A percentile compares a stretch with the other conserved stretches of the same genome.
Evolutionary conservation across 2,797 vertebrate species (phyloP).

Genomic region (Coluber constrictor): DNA sequence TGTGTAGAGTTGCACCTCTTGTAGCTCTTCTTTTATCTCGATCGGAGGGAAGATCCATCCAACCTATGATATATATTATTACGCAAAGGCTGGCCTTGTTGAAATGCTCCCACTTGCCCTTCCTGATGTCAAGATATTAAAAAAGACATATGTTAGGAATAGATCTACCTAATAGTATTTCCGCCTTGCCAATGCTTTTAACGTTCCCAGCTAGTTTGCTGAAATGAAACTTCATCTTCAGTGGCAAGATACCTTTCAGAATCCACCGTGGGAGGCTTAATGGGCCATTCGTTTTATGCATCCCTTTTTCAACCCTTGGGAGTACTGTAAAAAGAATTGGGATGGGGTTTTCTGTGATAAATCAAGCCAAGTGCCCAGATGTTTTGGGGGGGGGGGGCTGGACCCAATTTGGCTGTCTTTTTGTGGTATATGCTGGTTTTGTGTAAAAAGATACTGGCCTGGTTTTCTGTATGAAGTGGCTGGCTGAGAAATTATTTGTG

Average conservation of each 20-base stretch:
- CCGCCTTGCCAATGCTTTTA: not conserved
- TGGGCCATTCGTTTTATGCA: too few relatives aligned
- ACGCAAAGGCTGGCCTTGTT: not conserved
- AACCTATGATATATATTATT: fast-evolving
- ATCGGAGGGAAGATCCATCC: not conserved
- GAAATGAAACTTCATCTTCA: not conserved
- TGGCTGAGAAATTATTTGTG: not conserved
- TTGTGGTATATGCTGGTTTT: not conserved
- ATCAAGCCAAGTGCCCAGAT: not conserved
- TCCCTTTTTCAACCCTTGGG: too few relatives aligned
- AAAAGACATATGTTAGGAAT: not conserved
- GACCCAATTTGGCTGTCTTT: not conserved
- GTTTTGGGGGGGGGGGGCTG: not conserved
- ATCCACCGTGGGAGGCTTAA: too few relatives aligned
- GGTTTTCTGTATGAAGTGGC: not conserved
- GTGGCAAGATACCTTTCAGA: not conserved
- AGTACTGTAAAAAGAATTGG: not conserved
- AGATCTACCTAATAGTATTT: not conserved
- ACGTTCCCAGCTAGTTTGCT: too few relatives aligned
- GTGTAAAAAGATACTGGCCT: not conserved
- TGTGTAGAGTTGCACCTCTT: not conserved
- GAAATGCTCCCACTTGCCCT: not conserved
- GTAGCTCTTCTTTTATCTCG: not conserved
- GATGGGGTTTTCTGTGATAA: not conserved
- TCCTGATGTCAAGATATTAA: not conserved